Evolutionary conservation across 1,140 invertebrate species (phyloP), one percentile per base, ranked within the genome.

Genomic region (Halictus rubicundus): DNA sequence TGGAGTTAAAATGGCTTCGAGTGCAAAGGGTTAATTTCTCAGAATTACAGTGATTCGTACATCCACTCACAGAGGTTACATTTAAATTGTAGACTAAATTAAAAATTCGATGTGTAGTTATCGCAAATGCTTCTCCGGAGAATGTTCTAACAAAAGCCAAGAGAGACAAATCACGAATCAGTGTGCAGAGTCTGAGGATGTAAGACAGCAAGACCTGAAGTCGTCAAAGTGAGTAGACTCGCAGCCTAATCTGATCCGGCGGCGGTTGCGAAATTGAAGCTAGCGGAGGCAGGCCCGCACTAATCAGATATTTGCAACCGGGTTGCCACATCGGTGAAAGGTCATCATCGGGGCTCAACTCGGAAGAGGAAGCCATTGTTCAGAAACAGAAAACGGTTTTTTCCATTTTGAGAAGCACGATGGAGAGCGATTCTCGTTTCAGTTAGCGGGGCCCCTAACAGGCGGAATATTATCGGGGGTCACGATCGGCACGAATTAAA

Each of bases 401-500:
- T 52, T 52, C 16, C 0, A 1, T 52, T 16, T n/a, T n/a, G 25
- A n/a, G 59, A 25, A 64, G 21, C 57, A 66, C 65, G 60, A 73
- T 57, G 25, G 54, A 59, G n/a, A 59, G n/a, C 64, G 57, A 71
- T 74, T 25, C 16, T 46, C 46, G 65, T 23, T 70, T 25, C 23
- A 54, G 46, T 60, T 27, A 49, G 21, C 52, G 32, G 14, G 21
- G 14, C 27, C 54, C 6, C 39, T 68, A 81, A 77, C 70, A 61
- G 70, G 66, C 78, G 73, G 74, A 49, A 60, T 42, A 32, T 83
- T 86, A 87, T 83, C 81, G 61, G 39, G 68, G 73, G 70, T 87
- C 79, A 66, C 71, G 82, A 84, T 84, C 82, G 61, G 46, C 61
- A 76, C 82, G 81, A 88, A 88, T 87, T 82, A 78, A 84, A 85